Evolutionary conservation across 1,140 invertebrate species (phyloP).

Genomic region (Scylla paramamosain): DNA sequence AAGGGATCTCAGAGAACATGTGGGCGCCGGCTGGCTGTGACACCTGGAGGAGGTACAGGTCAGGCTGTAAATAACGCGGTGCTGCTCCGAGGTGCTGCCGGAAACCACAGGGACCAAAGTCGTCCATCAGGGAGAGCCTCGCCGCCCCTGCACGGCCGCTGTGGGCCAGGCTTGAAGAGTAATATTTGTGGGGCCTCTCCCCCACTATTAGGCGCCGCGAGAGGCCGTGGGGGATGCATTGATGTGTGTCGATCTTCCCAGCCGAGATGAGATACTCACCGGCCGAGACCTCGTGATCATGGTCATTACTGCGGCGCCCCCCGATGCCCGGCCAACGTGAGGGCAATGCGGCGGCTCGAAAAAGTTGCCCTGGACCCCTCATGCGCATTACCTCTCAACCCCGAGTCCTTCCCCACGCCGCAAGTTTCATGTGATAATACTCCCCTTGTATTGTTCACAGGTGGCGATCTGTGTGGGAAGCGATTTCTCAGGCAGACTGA

Average conservation of each 20-base stretch:
- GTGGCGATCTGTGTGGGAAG: background rate
- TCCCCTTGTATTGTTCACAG: background rate
- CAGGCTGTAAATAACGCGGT: background rate
- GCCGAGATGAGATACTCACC: background rate
- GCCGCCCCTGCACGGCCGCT: background rate
- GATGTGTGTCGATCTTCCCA: slow-evolving; percentile 9
- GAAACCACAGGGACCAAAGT: background rate
- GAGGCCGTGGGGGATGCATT: background rate
- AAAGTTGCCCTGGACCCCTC: background rate
- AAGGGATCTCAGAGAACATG: background rate
- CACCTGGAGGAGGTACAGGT: background rate
- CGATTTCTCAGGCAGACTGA: background rate
- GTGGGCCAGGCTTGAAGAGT: background rate
- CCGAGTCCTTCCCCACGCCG: background rate
- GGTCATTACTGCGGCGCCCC: background rate
- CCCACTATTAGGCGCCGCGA: background rate
- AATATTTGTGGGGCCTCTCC: background rate
- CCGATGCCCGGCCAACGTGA: background rate
- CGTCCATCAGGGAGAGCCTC: background rate
- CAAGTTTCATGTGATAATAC: background rate
- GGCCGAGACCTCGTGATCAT: background rate
- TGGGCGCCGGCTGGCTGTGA: background rate
- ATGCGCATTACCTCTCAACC: background rate
- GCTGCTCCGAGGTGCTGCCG: slow-evolving; percentile 16
- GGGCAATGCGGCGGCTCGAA: background rate